Evolutionary conservation across 1,140 invertebrate genomes (phyloP), one percentile per base, ranked within the genome.

Genomic region (Drepana arcuata): DNA sequence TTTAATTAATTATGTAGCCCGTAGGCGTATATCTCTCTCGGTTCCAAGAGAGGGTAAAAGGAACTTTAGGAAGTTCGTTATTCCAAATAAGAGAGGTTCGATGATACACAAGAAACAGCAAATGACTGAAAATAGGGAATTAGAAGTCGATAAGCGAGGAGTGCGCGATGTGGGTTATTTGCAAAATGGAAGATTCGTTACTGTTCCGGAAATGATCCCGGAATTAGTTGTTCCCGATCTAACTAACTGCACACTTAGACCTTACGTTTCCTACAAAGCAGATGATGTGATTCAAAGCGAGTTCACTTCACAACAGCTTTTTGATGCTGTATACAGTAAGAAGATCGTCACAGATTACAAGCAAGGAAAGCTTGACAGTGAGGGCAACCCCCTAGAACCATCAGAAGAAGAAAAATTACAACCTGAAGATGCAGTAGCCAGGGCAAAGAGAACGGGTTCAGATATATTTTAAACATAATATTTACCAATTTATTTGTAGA

Each of bases 171-270:
- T 78, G 6, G 92, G 92, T 14, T 87, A 87, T 32, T 53, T 52
- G 2, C 59, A 80, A 1, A 78, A 88, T 26, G 86, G 86, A 10
- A 79, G 83, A 46, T 93, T 87, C 72, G 74, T 90, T 2, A 48
- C 59, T 12, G 72, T 98, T 10, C 90, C 91, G n/a, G 96, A 98
- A 88, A 95, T 92, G 89, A 89, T 96, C 46, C 95, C 96, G 7
- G 92, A 98, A 69, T 63, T 98, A 9, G 89, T 99, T 43, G 96
- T 98, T 10, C 97, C 97, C 1, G 90, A 97, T 70, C 79, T 99
- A 2, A 90, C 87, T 50, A 89, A 85, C 42, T 95, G 87, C 63
- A 73, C 90, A 81, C 82, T 99, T 14, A 97, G 96, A 77, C 95
- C 97, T 0, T 99, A 99, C 66, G 96, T 98, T 0, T 95, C 94